These are phyloP conservation scores for Anhinga anhinga DNA, from an alignment of 2,113 vertebrate genomes.

Conservation along the genomic window DNA sequence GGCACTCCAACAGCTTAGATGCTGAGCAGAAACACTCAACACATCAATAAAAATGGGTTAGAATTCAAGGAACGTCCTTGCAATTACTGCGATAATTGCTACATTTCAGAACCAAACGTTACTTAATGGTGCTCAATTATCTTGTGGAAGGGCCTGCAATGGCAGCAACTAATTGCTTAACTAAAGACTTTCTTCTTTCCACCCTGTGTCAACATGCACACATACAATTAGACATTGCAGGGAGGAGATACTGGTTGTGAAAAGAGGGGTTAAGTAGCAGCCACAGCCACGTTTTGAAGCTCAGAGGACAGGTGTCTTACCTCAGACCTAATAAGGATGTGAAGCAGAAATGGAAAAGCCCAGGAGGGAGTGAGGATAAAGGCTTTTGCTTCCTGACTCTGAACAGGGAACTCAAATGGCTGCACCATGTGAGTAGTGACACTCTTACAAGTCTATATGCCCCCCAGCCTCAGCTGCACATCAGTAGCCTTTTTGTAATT, in stretches of 20 bases:
- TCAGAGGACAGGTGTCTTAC: not conserved
- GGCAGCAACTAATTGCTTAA: constrained; percentile 59
- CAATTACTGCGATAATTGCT: constrained; percentile 55
- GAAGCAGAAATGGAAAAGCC: not conserved
- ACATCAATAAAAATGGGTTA: not conserved
- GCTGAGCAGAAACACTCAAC: not conserved
- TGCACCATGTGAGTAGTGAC: not conserved
- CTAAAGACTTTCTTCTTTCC: constrained; percentile 60
- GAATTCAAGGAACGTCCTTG: constrained; percentile 32
- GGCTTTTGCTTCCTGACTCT: not conserved
- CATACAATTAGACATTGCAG: not conserved
- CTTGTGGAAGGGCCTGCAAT: constrained; percentile 49
- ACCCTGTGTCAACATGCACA: not conserved
- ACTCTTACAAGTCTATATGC: rapidly evolving
- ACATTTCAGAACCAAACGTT: constrained; percentile 56
- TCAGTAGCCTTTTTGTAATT: not conserved
- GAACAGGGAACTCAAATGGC: not conserved
- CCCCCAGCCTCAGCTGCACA: not conserved
- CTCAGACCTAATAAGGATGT: not conserved
- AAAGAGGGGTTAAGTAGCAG: not conserved
- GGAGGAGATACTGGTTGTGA: not conserved
- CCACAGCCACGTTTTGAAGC: not conserved
- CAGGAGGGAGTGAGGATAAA: not conserved
- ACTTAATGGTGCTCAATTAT: constrained; percentile 45
- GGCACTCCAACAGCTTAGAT: not conserved